Base-by-base conservation (phyloP, 2,888 invertebrate genomes). In the Orthosia gracilis region DNA sequence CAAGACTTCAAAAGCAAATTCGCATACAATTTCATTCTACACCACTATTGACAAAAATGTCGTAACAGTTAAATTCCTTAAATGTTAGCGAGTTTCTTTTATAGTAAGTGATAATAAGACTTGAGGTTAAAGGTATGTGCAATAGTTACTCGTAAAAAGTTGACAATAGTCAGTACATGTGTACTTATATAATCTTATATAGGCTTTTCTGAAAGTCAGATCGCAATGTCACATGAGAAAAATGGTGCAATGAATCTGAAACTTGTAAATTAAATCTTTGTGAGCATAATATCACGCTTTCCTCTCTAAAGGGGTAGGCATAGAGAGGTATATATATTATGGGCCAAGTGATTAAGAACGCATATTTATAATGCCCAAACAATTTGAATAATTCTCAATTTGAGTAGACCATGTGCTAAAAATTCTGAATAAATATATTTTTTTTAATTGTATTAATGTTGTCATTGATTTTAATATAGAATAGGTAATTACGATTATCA, bases 61-160 rank as follows among this genome's bases (percentile, higher is more conserved):
- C 9, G 80, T 62, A 77, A 77, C 21, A 47, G 68, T 31, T 1
- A 80, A 82, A 80, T 80, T 72, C 82, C 26, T 73, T 23, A 45
- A 4, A 31, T 54, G 18, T 80, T 80, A 80, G 45, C 72, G 31
- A 67, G 78, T 82, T 77, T 77, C 72, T 77, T 62, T 31, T 69
- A 55, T 54, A 77, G 49, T 47, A 21, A 47, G 80, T 82, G 80
- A 69, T 80, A 80, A 80, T 72, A 15, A 2, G 0, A 4, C 4
- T 18, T 3, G 54, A 72, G 82, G 82, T 71, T 65, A 57, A 0
- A 1, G 17, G 26, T 11, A 54, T 76, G 31, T 21, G 82, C 79
- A 76, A 81, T 76, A 26, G 21, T n/a, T 61, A 40, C 9, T 40
- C 9, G 40, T 3, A 15, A 47, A 50, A 57, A 73, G 18, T 26